Evolutionary conservation across 1,140 invertebrate genomes (phyloP).

Genomic region (Drosophila oshimai): DNA sequence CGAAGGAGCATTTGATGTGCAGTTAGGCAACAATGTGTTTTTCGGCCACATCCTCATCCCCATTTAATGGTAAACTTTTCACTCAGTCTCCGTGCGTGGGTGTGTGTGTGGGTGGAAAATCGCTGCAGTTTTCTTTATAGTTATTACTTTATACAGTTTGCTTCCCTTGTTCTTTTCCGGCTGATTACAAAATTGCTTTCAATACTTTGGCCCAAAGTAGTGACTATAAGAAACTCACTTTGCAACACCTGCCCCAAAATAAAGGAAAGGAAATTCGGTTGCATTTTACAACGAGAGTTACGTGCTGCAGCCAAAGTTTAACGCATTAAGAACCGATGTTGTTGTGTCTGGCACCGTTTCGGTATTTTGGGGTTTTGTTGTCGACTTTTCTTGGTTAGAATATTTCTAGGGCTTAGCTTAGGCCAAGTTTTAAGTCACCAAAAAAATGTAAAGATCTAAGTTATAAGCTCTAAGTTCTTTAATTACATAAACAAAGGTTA

Average conservation of each 20-base stretch:
- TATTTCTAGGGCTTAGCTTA: not conserved
- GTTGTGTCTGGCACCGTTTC: constrained; percentile 17
- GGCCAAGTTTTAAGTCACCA: not conserved
- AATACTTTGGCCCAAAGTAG: constrained; percentile 55
- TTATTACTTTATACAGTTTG: constrained; percentile 76
- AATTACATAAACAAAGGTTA: too few species aligned
- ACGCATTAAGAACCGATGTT: constrained; percentile 71
- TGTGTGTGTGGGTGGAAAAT: constrained; percentile 38
- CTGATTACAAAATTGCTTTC: constrained; percentile 77
- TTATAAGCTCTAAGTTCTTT: too few species aligned
- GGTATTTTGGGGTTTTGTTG: constrained; percentile 19
- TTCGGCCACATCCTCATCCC: constrained; percentile 15
- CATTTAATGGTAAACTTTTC: constrained; percentile 52
- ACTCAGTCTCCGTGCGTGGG: not conserved
- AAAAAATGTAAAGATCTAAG: too few species aligned
- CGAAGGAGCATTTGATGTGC: constrained; percentile 38
- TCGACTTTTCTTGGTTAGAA: constrained; percentile 17
- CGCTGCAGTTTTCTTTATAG: constrained; percentile 72
- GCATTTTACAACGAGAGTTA: constrained; percentile 66
- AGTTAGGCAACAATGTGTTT: constrained; percentile 45
- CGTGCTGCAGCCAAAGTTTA: constrained; percentile 75
- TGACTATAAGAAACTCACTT: constrained; percentile 55
- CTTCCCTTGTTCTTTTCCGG: constrained; percentile 39
- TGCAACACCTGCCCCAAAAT: constrained; percentile 54
- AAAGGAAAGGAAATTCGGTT: constrained; percentile 39